Base-by-base conservation (phyloP, 2,113 vertebrate genomes). In the Riparia riparia region DNA sequence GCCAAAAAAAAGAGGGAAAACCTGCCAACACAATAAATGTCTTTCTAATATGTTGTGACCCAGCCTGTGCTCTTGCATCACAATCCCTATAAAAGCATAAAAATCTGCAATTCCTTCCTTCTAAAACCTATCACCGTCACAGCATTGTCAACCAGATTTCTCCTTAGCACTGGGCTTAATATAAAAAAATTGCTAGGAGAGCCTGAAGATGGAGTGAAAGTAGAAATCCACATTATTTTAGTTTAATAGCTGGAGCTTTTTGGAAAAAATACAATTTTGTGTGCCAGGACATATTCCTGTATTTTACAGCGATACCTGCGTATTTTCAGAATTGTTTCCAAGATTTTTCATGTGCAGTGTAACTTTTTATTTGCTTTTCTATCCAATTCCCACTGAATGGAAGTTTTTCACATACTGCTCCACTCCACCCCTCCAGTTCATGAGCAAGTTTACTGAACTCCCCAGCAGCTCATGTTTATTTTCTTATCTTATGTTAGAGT, bases 401-500 rank as follows among this genome's bases (percentile, higher is more conserved):
- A 91, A 72, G 69, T n/a, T 91, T 92, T 91, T 64, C 70, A 65
- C 2, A 3, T 57, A 56, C 41, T 89, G 31, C 42, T 92, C 65
- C 61, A 18, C 26, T 85, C 70, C 66, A 87, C 56, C 53, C 61
- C 6, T 94, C 61, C 47, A 73, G 94, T 78, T 95, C 83, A 82
- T 0, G 4, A 94, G 68, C 49, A 77, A 86, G 83, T 86, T 92
- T 92, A 76, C 69, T 56, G 65, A 91, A 76, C 73, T 90, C 81
- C 80, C 87, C 70, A 91, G 81, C 81, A 94, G 70, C 91, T 93
- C 89, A 16, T 90, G 93, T 94, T 95, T 92, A 87, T 93, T 95
- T 96, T 95, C 91, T 87, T 93, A 93, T 89, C 91, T 93, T 37
- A 82, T 87, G 84, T 81, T 79, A 93, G 84, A 96, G 86, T 65